Evolutionary conservation across 2,888 invertebrate species (phyloP), one percentile per base, ranked within the genome.

Genomic region (Tricholauxania praeusta): DNA sequence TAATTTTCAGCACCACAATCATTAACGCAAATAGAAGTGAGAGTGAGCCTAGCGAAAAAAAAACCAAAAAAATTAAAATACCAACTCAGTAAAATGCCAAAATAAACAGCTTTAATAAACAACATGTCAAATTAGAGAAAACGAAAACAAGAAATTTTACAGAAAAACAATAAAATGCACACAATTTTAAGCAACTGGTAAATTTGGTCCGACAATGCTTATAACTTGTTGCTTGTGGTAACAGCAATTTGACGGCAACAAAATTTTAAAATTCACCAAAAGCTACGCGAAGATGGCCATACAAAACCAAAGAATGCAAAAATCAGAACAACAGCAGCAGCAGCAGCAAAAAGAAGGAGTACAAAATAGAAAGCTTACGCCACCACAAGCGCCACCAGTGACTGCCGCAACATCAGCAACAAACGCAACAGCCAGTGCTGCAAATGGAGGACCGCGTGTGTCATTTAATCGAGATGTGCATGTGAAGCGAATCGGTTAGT

Each of bases 391-490:
- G 57, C 59, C 71, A 22, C 57, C 62, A 49, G 59, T 52, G 66
- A 14, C 68, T 47, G 5, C 71, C 55, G 48, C 63, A 75, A 19
- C 79, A 64, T 8, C 77, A 63, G 12, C 80, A 66, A 55, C 72
- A 66, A 66, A 76, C 72, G 55, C 72, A 48, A 69, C 74, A 59
- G 28, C 66, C 10, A 19, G n/a, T 5, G 53, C 68, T 15, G 66
- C 79, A 47, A 87, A 87, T 88, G 93, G 91, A 88, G 93, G 91
- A 89, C 93, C 90, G 79, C 90, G 92, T 83, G 95, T 95, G 83
- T 95, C 95, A 87, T 95, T 95, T 90, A 95, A 95, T 91, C 91
- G 94, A 88, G 95, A 95, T 91, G 95, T 95, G 84, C 94, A 94
- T 90, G 93, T 95, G 86, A 95, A 95, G 89, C 90, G 95, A 90